Evolutionary conservation across 2,797 vertebrate species (phyloP).

Genomic region (Oreortyx pictus): DNA sequence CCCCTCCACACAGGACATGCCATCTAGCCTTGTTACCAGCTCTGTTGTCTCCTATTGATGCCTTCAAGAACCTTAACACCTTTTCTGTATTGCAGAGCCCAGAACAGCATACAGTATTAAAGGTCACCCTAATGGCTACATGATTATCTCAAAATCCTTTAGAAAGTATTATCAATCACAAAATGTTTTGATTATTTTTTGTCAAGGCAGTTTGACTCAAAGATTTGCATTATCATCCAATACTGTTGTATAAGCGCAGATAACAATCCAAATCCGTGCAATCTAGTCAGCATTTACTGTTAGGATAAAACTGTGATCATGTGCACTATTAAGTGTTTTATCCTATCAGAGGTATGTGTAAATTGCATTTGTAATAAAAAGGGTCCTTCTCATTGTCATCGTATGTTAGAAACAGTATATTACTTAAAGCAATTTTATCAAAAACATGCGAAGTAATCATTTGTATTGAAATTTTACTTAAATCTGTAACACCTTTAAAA

Average conservation of each 20-base stretch:
- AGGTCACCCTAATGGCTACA: neutral
- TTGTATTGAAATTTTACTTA: neutral
- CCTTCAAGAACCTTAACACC: neutral
- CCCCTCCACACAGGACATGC: neutral
- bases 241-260: neutral
- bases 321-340: neutral
- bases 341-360: neutral
- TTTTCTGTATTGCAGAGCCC: neutral
- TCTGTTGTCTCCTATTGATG: neutral
- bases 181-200: conserved; percentile 26
- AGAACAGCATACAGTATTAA: neutral
- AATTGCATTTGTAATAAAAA: neutral
- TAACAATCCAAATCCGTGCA: neutral
- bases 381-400: neutral
- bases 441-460: conserved; percentile 28
- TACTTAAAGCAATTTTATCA: neutral
- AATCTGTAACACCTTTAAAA: conserved; percentile 29
- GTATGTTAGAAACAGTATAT: neutral
- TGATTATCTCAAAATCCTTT: neutral
- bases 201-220: conserved; percentile 18
- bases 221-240: neutral
- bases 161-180: neutral
- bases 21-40: neutral
- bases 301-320: neutral
- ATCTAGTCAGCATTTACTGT: conserved; percentile 29